Evolutionary conservation across 1,140 invertebrate species (phyloP).

Genomic region (Gonioctena quinquepunctata): DNA sequence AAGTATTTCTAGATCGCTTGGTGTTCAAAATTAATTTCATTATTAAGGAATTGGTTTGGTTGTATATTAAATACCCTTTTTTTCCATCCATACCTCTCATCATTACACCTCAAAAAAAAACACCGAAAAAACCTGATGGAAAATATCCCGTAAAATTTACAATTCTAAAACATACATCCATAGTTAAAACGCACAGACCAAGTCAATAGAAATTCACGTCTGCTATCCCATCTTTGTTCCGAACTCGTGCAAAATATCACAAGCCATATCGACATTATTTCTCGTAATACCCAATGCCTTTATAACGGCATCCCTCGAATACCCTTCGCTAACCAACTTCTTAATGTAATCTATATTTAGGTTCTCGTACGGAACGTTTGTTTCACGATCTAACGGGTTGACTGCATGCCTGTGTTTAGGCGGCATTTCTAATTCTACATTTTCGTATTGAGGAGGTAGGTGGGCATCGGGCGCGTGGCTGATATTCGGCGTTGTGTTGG

Average conservation of each 20-base stretch:
- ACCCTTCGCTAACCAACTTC: constrained; percentile 83
- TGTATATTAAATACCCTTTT: too few species aligned
- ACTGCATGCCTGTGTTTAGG: constrained; percentile 38
- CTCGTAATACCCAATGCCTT: constrained; percentile 87
- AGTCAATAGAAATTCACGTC: not conserved
- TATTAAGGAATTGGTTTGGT: too few species aligned
- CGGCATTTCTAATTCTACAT: constrained; percentile 40
- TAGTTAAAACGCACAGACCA: not conserved
- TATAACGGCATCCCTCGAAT: constrained; percentile 86
- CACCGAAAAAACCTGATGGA: too few species aligned
- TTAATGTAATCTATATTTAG: constrained; percentile 90
- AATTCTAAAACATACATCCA: too few species aligned
- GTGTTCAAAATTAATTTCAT: too few species aligned
- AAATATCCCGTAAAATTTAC: too few species aligned
- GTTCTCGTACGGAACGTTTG: constrained; percentile 76
- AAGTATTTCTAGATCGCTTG: too few species aligned
- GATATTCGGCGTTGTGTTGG: constrained; percentile 52
- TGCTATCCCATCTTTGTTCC: constrained; percentile 65
- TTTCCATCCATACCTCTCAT: too few species aligned
- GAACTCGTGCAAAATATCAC: constrained; percentile 93
- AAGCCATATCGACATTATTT: constrained; percentile 93
- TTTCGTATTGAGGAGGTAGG: constrained; percentile 37
- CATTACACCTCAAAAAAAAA: too few species aligned
- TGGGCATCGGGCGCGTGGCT: constrained; percentile 24
- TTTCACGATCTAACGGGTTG: constrained; percentile 47